Base-by-base conservation (phyloP, 2,797 vertebrate genomes). In the Danio choprae region DNA sequence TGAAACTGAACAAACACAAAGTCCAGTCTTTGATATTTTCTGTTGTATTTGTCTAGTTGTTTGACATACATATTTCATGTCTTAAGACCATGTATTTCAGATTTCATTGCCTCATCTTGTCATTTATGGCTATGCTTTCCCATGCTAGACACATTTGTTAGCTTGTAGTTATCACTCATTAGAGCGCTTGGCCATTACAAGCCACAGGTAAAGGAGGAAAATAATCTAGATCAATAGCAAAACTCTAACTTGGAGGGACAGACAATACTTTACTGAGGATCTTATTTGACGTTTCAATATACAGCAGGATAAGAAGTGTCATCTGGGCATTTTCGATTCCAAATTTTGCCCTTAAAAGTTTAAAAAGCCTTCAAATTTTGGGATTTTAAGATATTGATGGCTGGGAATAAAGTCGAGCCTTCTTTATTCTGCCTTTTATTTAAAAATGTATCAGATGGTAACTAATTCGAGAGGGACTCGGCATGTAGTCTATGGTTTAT, bases 21-120 rank as follows among this genome's bases (percentile, higher is more conserved):
- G 74, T 77, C 77, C 77, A 75, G 83, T 82, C 82, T 82, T 80
- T 87, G 69, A 79, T 79, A 73, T 84, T 83, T 80, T 85, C 53
- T 81, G 72, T 84, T 80, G 73, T 86, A 80, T 81, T 86, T 85
- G 86, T 87, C 81, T 71, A 80, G 83, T 79, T 59, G 81, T 87
- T 79, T 85, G 83, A 87, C 84, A 86, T 81, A 81, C 81, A 86
- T 81, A 83, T 74, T 62, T 87, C 92, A 93, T 91, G 86, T 84
- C 79, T 86, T 63, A 80, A 81, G 83, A 80, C 83, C 83, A 83
- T 86, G 86, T 86, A 81, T 87, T 77, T 89, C 87, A 88, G 86
- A 89, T 84, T 51, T 79, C 86, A 88, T 88, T 91, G 77, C 90
- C 88, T 92, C 93, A 93, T 93, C 90, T 82, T 64, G 84, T 90